Evolutionary conservation across 37 sponge, comb jelly and placozoan genomes (phyloP).

Genomic region (Halisarca cf. caerulea): DNA sequence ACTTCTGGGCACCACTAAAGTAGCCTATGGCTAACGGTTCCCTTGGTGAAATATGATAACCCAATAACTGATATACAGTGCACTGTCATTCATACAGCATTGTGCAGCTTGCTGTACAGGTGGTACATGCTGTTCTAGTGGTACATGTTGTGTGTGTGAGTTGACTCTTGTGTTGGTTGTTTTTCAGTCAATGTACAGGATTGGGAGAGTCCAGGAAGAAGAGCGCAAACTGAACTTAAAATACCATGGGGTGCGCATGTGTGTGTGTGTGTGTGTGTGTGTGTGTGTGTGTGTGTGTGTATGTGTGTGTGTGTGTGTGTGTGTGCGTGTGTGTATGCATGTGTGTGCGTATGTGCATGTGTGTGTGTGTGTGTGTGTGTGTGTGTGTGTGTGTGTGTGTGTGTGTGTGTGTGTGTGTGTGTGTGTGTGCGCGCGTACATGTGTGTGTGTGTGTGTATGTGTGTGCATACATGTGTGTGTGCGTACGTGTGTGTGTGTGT

Average conservation of each 20-base stretch:
- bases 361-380: conserved; percentile 6
- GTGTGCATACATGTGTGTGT: conserved; percentile 5
- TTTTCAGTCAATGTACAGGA: too few relatives aligned
- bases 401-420: background rate
- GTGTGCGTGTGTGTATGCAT: conserved; percentile 19
- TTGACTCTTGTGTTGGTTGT: too few relatives aligned
- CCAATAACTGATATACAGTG: too few relatives aligned
- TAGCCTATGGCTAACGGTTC: too few relatives aligned
- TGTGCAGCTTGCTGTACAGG: too few relatives aligned
- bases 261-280: background rate
- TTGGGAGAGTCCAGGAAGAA: too few relatives aligned
- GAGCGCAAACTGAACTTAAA: background rate
- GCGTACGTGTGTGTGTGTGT: conserved; percentile 2
- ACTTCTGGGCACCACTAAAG: too few relatives aligned
- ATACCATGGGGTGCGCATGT: background rate
- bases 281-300: background rate
- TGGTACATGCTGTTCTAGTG: too few relatives aligned
- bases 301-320: conserved; percentile 12
- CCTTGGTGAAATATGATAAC: too few relatives aligned
- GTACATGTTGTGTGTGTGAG: too few relatives aligned
- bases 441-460: conserved; percentile 2
- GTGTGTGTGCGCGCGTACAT: background rate
- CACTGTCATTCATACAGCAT: too few relatives aligned
- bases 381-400: conserved; percentile 13
- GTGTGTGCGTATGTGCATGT: background rate